Conservation (phyloP, 1,140 invertebrate genomes). For the Frieseomelitta varia region DNA sequence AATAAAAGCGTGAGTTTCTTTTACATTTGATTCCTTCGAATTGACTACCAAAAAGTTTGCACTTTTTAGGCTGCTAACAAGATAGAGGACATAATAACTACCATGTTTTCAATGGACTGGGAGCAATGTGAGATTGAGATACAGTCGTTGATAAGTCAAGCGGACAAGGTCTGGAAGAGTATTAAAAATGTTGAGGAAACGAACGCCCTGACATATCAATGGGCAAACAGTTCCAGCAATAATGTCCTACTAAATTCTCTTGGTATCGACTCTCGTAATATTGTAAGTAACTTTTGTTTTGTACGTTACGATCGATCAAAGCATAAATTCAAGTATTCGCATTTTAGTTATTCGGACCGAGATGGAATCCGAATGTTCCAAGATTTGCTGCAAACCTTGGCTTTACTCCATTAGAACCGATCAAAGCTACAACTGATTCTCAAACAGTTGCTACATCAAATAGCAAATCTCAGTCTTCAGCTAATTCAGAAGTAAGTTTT, state of each 20-base stretch:
- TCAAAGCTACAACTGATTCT: constrained; percentile 82
- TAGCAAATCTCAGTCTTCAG: constrained; percentile 71
- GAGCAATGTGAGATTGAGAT: constrained; percentile 69
- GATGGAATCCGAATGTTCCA: constrained; percentile 89
- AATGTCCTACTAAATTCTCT: constrained; percentile 87
- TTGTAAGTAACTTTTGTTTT: constrained; percentile 85
- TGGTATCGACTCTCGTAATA: constrained; percentile 91
- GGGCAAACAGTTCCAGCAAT: constrained; percentile 87
- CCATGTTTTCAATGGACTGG: constrained; percentile 73
- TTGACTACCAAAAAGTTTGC: neutral
- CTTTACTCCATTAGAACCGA: constrained; percentile 88
- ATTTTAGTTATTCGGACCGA: constrained; percentile 88
- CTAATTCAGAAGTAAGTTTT: constrained; percentile 72
- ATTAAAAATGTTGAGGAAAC: constrained; percentile 86
- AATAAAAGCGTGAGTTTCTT: constrained; percentile 79
- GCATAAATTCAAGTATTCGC: constrained; percentile 32
- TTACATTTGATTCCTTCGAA: neutral
- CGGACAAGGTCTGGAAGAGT: constrained; percentile 81
- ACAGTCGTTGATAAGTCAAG: constrained; percentile 70
- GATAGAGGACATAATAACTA: constrained; percentile 79
- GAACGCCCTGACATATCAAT: constrained; percentile 87
- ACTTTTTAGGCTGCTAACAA: constrained; percentile 75
- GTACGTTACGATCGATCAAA: neutral
- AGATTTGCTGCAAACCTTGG: constrained; percentile 90
- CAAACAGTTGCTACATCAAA: constrained; percentile 63